Conservation (phyloP, 2,797 vertebrate species). For the Pristis pectinata region DNA sequence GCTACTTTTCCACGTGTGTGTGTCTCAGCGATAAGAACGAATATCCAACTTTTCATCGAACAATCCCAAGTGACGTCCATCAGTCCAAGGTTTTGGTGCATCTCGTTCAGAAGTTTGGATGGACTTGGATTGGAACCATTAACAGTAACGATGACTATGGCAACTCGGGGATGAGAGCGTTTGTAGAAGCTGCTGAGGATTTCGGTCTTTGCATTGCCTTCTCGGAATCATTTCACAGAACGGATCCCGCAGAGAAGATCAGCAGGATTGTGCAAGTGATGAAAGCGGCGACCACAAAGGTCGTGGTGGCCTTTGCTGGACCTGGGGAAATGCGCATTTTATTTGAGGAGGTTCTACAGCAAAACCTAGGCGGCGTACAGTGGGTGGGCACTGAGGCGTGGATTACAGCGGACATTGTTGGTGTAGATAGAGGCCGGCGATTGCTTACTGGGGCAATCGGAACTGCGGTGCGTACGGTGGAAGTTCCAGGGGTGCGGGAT, state of each 20-base stretch:
- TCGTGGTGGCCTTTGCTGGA: conserved; percentile 66
- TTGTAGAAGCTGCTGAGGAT: conserved; percentile 56
- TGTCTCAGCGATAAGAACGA: conserved; percentile 65
- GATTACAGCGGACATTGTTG: conserved; percentile 50
- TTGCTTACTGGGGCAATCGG: conserved; percentile 63
- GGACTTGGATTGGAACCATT: conserved; percentile 67
- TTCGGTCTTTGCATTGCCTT: conserved; percentile 66
- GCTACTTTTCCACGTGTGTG: conserved; percentile 67
- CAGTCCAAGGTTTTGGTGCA: conserved; percentile 65
- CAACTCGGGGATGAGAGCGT: conserved; percentile 62
- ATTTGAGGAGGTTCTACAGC: conserved; percentile 60
- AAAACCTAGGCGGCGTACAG: conserved; percentile 63
- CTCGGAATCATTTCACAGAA: conserved; percentile 65
- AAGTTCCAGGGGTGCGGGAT: conserved; percentile 60
- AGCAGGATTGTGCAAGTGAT: conserved; percentile 61
- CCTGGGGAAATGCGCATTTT: conserved; percentile 63
- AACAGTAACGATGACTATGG: conserved; percentile 65
- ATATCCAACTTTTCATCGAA: conserved; percentile 66
- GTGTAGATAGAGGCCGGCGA: conserved; percentile 48
- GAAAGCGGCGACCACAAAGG: conserved; percentile 62
- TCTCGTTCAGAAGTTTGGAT: conserved; percentile 65
- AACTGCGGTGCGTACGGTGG: conserved; percentile 58
- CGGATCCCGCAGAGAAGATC: conserved; percentile 59
- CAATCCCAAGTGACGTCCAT: conserved; percentile 65
- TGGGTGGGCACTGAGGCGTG: conserved; percentile 72